These are phyloP conservation scores for Dasyprocta punctata DNA, from an alignment of 2,113 vertebrate genomes.

Conservation along the genomic window DNA sequence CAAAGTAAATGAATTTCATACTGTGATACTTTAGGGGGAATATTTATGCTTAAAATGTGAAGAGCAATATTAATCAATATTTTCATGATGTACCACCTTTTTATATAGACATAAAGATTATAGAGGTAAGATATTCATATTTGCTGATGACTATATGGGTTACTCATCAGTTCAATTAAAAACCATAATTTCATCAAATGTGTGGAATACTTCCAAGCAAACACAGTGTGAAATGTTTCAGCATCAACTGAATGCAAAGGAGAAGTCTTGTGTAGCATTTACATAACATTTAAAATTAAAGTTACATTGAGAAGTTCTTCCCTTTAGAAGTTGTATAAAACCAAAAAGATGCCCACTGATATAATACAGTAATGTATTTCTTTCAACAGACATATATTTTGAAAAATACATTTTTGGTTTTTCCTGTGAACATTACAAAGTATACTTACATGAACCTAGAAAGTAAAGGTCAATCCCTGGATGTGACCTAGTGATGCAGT, in stretches of 20 bases:
- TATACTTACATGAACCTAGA: background rate
- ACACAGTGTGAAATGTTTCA: background rate
- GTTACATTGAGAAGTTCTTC: background rate
- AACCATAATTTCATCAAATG: slow-evolving; percentile 68
- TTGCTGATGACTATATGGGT: slow-evolving; percentile 65
- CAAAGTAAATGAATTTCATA: slow-evolving; percentile 57
- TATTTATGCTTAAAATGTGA: slow-evolving; percentile 46
- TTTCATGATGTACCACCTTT: background rate
- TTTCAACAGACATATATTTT: background rate
- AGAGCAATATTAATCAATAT: slow-evolving; percentile 56
- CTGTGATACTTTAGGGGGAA: slow-evolving; percentile 16
- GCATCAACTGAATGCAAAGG: background rate
- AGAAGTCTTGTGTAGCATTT: background rate
- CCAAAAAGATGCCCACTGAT: background rate
- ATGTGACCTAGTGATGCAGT: background rate
- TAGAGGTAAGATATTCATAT: background rate
- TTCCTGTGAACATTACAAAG: background rate
- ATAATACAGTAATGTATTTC: background rate
- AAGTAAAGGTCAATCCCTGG: background rate
- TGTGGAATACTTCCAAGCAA: slow-evolving; percentile 38
- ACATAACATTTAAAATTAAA: background rate
- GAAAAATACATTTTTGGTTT: background rate
- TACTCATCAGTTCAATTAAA: slow-evolving; percentile 49
- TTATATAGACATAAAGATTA: slow-evolving; percentile 45
- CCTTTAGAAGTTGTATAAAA: background rate